These are phyloP conservation scores for Porites australiensis DNA, from an alignment of 64 coral and sea anemone species.

Conservation along the genomic window DNA sequence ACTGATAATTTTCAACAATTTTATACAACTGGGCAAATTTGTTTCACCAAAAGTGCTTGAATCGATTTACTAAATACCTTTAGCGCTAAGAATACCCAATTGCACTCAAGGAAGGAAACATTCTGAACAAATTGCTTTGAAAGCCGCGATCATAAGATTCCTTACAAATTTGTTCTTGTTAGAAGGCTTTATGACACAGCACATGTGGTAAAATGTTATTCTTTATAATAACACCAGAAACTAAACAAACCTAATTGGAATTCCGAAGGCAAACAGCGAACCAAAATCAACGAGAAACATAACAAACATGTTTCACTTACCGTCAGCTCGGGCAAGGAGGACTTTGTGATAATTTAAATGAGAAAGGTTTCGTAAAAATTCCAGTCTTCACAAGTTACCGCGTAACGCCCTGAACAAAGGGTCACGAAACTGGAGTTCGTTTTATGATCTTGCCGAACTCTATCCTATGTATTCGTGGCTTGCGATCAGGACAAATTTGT, in stretches of 20 bases:
- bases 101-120: neutral
- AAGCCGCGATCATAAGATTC: neutral
- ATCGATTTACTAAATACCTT: neutral
- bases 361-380: slow-evolving; percentile 19
- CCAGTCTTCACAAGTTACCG: neutral
- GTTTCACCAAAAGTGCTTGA: neutral
- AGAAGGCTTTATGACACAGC: neutral
- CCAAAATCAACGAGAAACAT: slow-evolving; percentile 34
- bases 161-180: neutral
- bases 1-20: neutral
- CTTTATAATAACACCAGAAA: neutral
- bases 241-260: slow-evolving; percentile 18
- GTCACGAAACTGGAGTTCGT: slow-evolving; percentile 35
- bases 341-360: slow-evolving; percentile 19
- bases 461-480: neutral
- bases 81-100: slow-evolving; percentile 17
- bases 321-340: slow-evolving; percentile 28
- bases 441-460: neutral
- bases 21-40: neutral
- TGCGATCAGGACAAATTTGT: slow-evolving; percentile 25
- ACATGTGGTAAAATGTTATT: neutral
- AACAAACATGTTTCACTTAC: slow-evolving; percentile 39
- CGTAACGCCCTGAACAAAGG: slow-evolving; percentile 21
- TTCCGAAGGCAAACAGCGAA: neutral
- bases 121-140: neutral